Conservation (phyloP, 2,888 invertebrate species). For the Ephialtes manifestator region DNA sequence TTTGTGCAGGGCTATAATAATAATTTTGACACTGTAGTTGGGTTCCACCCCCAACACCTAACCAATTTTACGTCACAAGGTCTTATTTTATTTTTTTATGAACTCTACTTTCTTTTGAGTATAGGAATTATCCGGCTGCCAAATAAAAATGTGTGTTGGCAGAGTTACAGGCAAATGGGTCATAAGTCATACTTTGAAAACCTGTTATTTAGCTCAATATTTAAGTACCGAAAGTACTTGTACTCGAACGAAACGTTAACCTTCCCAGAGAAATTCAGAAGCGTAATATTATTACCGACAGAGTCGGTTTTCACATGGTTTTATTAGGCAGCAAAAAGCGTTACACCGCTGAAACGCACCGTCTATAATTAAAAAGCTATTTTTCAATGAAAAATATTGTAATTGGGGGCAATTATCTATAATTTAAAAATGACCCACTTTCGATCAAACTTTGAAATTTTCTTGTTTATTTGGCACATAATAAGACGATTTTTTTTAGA, state of each 20-base stretch:
- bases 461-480: too few relatives aligned
- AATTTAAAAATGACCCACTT: too few relatives aligned
- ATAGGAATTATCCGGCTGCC: neutral
- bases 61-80: neutral
- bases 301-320: conserved; percentile 1
- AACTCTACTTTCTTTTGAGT: neutral
- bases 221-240: conserved; percentile 6
- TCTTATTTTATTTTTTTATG: neutral
- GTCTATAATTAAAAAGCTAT: neutral
- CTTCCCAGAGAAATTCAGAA: neutral
- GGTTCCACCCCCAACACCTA: neutral
- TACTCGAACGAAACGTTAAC: conserved; percentile 1
- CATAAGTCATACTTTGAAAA: neutral
- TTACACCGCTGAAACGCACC: neutral
- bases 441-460: too few relatives aligned
- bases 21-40: neutral
- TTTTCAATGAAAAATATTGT: neutral
- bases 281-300: neutral
- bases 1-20: neutral
- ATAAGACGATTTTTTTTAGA: too few relatives aligned
- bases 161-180: neutral
- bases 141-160: neutral
- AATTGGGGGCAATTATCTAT: neutral
- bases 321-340: neutral
- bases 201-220: conserved; percentile 2